Percentiles rank a stretch among this genome's conserved stretches.
These are phyloP conservation scores for Aythya fuligula DNA, from an alignment of 2,797 vertebrate species.

Conservation along the genomic window DNA sequence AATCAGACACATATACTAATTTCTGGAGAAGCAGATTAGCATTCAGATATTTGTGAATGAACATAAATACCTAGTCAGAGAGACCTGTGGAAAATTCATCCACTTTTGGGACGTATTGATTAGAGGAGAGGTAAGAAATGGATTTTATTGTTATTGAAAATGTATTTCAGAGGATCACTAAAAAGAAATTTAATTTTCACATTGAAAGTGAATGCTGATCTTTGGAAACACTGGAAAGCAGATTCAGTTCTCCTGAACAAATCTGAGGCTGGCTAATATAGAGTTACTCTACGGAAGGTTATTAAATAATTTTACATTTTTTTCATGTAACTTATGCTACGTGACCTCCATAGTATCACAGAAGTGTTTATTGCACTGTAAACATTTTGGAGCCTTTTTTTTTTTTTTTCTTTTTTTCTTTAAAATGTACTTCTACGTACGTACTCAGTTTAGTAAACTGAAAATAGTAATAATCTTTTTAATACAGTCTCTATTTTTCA, in stretches of 20 bases:
- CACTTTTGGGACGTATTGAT: background rate
- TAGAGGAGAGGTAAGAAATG: background rate
- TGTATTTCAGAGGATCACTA: background rate
- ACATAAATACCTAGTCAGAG: background rate
- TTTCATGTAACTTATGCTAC: background rate
- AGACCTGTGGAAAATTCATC: background rate
- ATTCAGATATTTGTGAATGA: background rate
- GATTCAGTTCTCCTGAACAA: background rate
- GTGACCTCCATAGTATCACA: background rate
- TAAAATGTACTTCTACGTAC: background rate
- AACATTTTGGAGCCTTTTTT: background rate
- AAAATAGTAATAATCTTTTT: background rate
- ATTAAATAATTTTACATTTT: constrained; percentile 1
- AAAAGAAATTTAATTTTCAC: background rate
- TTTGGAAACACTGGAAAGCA: background rate
- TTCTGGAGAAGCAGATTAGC: background rate
- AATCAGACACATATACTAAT: background rate
- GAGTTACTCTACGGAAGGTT: background rate
- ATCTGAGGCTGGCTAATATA: background rate
- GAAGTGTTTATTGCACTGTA: background rate
- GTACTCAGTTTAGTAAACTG: background rate
- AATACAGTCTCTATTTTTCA: background rate
- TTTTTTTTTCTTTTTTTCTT: background rate
- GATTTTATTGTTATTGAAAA: background rate
- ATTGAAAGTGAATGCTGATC: background rate